These are phyloP conservation scores for Conus ventricosus DNA, from an alignment of 1,140 invertebrate species.

Conservation along the genomic window DNA sequence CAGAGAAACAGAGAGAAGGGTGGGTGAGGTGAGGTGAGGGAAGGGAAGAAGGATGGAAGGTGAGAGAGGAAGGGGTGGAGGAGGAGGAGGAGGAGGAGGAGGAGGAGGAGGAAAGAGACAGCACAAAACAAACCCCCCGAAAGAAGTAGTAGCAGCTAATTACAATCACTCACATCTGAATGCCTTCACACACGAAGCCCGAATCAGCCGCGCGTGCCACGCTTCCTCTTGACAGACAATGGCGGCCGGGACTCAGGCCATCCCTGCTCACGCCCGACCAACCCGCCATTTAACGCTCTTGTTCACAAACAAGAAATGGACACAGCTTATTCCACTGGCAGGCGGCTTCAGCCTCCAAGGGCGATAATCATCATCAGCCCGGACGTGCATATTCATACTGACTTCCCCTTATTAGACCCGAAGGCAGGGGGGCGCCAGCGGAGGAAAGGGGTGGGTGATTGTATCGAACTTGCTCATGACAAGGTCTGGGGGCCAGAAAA, in stretches of 20 bases:
- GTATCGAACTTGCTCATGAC: slow-evolving; percentile 25
- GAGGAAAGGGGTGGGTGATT: neutral
- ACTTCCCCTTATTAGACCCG: slow-evolving; percentile 29
- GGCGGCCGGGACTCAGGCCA: neutral
- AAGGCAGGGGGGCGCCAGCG: neutral
- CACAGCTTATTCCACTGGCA: slow-evolving; percentile 28
- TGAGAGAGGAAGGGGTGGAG: no score
- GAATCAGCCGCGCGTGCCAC: neutral
- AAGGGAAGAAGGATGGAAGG: no score
- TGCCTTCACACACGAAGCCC: neutral
- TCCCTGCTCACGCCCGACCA: neutral
- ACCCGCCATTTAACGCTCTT: slow-evolving; percentile 34
- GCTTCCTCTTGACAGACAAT: neutral
- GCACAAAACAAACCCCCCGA: neutral
- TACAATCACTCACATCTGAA: neutral
- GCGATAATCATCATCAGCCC: slow-evolving; percentile 32
- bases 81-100: no score
- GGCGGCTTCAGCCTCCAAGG: slow-evolving; percentile 25
- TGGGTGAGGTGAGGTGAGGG: no score
- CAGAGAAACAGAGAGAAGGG: no score
- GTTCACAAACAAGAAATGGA: slow-evolving; percentile 40
- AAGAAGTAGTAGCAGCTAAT: neutral
- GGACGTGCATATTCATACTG: slow-evolving; percentile 34
- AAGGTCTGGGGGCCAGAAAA: slow-evolving; percentile 20
- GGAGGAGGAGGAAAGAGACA: neutral